Percentiles rank a stretch among this genome's conserved stretches.
These are phyloP conservation scores for Camponotus vicinus DNA, from an alignment of 1,140 invertebrate genomes.

Conservation along the genomic window DNA sequence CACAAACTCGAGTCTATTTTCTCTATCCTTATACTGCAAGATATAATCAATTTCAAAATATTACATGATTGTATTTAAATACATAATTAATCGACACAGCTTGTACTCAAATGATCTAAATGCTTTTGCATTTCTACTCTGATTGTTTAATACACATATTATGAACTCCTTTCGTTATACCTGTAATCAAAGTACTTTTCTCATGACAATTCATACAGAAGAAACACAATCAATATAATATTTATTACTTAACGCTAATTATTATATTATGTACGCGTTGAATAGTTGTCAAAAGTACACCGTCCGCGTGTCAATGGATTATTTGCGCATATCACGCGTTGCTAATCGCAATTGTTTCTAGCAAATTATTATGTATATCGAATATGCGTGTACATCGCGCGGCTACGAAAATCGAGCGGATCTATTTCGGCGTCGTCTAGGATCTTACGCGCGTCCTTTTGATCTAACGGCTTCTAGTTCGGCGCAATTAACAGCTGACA, in stretches of 20 bases:
- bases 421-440: slow-evolving; percentile 32
- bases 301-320: neutral
- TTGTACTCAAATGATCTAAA: neutral
- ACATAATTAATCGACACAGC: slow-evolving; percentile 15
- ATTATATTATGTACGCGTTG: neutral
- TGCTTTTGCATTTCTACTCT: neutral
- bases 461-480: slow-evolving; percentile 35
- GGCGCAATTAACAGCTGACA: slow-evolving; percentile 64
- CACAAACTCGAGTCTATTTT: neutral
- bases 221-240: neutral
- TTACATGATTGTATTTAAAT: neutral
- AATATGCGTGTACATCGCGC: neutral
- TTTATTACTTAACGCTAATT: neutral
- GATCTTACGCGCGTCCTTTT: slow-evolving; percentile 18
- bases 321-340: neutral
- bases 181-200: neutral
- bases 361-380: slow-evolving; percentile 28
- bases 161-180: neutral
- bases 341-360: neutral
- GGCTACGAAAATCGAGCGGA: neutral
- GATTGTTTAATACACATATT: neutral
- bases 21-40: neutral
- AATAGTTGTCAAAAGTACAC: neutral
- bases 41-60: slow-evolving; percentile 7
- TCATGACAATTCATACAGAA: slow-evolving; percentile 11